Conservation (phyloP, 1,140 invertebrate species). For the Drosophila miranda region DNA sequence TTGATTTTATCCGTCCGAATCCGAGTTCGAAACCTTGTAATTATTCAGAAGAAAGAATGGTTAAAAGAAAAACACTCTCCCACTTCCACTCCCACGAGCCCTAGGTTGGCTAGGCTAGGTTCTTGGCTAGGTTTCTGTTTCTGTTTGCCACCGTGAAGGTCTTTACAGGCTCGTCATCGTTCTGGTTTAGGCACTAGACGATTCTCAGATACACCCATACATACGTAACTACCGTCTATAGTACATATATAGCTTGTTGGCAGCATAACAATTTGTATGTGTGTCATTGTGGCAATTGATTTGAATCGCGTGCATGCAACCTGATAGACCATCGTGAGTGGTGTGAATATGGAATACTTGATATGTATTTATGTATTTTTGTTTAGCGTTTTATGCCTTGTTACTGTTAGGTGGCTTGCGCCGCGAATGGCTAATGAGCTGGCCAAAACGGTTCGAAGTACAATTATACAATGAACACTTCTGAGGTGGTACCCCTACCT, state of each 20-base stretch:
- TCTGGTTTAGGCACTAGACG: slow-evolving; percentile 42
- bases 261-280: slow-evolving; percentile 45
- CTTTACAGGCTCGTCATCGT: slow-evolving; percentile 53
- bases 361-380: slow-evolving; percentile 28
- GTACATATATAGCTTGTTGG: slow-evolving; percentile 8
- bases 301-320: slow-evolving; percentile 68
- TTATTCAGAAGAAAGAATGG: slow-evolving; percentile 49
- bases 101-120: background rate
- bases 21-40: slow-evolving; percentile 29
- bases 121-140: slow-evolving; percentile 26
- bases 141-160: slow-evolving; percentile 67
- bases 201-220: slow-evolving; percentile 26
- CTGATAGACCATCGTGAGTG: slow-evolving; percentile 54
- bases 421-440: slow-evolving; percentile 38
- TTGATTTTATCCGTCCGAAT: slow-evolving; percentile 19
- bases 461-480: slow-evolving; percentile 7
- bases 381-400: slow-evolving; percentile 35
- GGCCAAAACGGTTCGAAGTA: slow-evolving; percentile 28
- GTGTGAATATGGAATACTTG: slow-evolving; percentile 49
- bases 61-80: slow-evolving; percentile 17
- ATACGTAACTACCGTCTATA: background rate
- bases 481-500: too few species aligned
- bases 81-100: slow-evolving; percentile 21
- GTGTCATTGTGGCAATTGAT: slow-evolving; percentile 78
- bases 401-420: slow-evolving; percentile 50